Conservation (phyloP, 2,797 vertebrate species). For the Darevskia nairensis region DNA sequence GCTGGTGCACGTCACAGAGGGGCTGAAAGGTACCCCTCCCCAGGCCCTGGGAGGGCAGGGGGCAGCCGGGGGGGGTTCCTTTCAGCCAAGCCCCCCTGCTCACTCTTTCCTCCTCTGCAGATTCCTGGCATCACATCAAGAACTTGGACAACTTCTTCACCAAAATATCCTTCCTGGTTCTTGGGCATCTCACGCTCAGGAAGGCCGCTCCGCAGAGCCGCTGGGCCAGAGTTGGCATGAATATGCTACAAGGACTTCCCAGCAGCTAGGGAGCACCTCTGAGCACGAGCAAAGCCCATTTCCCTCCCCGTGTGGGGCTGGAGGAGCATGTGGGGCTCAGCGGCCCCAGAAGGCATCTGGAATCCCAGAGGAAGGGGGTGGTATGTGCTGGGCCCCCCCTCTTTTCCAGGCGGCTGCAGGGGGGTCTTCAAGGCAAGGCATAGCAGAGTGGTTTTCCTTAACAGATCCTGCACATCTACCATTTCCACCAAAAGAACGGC, state of each 20-base stretch:
- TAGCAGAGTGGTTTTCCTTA: constrained; percentile 70
- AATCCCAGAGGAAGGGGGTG: not conserved
- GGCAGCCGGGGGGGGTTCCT: rapidly evolving
- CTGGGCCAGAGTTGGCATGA: not conserved
- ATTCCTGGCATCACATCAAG: constrained; percentile 97
- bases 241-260: not conserved
- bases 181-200: not conserved
- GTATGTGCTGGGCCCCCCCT: not conserved
- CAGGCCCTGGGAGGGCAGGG: rapidly evolving
- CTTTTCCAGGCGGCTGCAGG: not conserved
- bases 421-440: not conserved
- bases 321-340: not conserved
- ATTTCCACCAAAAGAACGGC: constrained; percentile 92
- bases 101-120: constrained; percentile 70
- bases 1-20: constrained; percentile 89
- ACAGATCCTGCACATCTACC: constrained; percentile 84
- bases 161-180: constrained; percentile 90
- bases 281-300: not conserved
- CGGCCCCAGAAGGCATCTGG: not conserved
- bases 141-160: constrained; percentile 97
- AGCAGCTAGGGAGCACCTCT: too few relatives aligned
- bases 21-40: constrained; percentile 82
- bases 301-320: not conserved
- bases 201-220: not conserved
- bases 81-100: not conserved